Base-by-base conservation (phyloP, 2,888 invertebrate species). In the Tenthredo scrophulariae region DNA sequence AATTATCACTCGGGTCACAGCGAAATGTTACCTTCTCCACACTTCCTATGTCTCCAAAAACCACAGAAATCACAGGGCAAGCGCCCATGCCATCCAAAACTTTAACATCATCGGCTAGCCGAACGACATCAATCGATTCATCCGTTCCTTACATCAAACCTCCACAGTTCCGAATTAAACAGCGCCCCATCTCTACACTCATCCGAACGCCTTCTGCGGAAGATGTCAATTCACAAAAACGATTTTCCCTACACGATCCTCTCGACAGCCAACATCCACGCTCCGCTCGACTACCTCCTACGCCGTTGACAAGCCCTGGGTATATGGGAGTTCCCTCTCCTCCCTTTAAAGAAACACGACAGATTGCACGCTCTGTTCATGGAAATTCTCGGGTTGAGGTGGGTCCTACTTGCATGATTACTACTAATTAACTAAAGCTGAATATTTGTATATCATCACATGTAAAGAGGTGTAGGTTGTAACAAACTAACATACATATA, bases 351-450 rank as follows among this genome's bases (percentile, higher is more conserved):
- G 83, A 88, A 89, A 90, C 90, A 86, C 90, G 90, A 91, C 93
- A 93, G 93, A 93, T 92, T 91, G 93, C 93, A 93, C 93, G 93
- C 85, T 92, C 93, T 93, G 93, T 92, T 89, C 89, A 88, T 87
- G 92, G 91, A 89, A 91, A 89, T 88, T 86, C 87, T 89, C 85
- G 86, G 92, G 91, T 91, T 90, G 92, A 93, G 93, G 93, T 93
- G 93, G 92, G 93, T 93, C 87, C 87, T 84, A 88, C 62, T 86
- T 85, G 91, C 91, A 91, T 91, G 91, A 88, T 75, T 84, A 89
- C 86, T 86, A 87, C 86, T 85, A 84, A 54, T 85, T 26, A 75
- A 79, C 58, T 80, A 80, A 33, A 80, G 29, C n/a, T 77, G 77
- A 77, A 26, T 50, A 50, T 46, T 50, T 77, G 3, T 77, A 6